Base-by-base conservation (phyloP, 2,888 invertebrate species). In the Stramonita haemastoma region DNA sequence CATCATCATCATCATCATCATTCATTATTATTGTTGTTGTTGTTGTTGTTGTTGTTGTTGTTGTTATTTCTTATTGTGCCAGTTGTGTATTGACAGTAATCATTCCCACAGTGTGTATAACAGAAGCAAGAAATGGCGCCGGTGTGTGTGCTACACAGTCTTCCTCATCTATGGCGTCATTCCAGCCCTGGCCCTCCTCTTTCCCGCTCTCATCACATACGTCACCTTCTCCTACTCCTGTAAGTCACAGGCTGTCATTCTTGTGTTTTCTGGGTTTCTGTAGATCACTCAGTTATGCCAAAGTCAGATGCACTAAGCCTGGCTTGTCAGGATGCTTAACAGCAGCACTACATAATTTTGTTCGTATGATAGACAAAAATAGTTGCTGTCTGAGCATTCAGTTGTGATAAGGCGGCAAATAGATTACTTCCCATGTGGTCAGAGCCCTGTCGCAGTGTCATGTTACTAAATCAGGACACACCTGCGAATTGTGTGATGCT, bases 111-210 rank as follows among this genome's bases (percentile, higher is more conserved):
- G 87, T 46, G n/a, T 87, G 19, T 87, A n/a, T n/a, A 26, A 19
- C 56, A 73, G 87, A 66, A 77, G n/a, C n/a, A 36, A 26, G 77
- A n/a, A 46, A 22, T 87, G 87, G 73, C 73, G n/a, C 17, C 77
- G 87, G 6, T 87, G 73, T 73, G 13, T 46, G 19, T 29, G 29
- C n/a, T 87, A 36, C 60, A 66, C 83, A 1, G n/a, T 83, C 36
- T 4, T 88, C 46, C 11, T 88, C 19, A 29, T 88, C 34, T 88
- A 88, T 88, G 88, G 66, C 5, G 34, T 88, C 29, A 66, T 88
- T 36, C 88, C 88, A 22, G 60, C 83, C 81, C 1, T 84, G 70
- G 88, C 81, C 11, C 70, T 88, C n/a, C n/a, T 88, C n/a, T 88
- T 88, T 19, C 88, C 88, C 70, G 83, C 81, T 0, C 81, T 88